phyloP scores from a whole-genome alignment of 2,888 invertebrate genomes.

The Synergus itoensis region DNA sequence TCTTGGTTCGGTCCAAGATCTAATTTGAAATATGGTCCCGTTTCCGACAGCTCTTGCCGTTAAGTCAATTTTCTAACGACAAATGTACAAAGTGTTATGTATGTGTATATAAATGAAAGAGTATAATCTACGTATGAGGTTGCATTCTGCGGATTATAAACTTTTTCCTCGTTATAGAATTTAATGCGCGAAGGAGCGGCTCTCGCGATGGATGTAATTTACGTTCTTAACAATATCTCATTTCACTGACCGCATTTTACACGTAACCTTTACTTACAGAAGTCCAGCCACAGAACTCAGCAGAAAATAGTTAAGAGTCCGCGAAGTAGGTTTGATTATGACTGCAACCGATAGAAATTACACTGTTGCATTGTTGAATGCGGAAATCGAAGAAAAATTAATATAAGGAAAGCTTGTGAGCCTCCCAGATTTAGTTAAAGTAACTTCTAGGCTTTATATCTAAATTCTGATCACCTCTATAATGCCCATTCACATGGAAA shows the following conservation, averaged over 20 bases:
- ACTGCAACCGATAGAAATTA: constrained; percentile 15
- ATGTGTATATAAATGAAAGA: not conserved
- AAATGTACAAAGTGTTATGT: constrained; percentile 5
- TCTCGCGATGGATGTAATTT: constrained; percentile 47
- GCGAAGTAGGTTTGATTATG: constrained; percentile 25
- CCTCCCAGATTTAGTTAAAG: not conserved
- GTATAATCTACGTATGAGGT: not conserved
- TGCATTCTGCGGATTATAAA: constrained; percentile 26
- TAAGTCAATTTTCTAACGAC: constrained; percentile 25
- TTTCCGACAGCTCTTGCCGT: constrained; percentile 18
- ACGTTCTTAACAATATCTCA: constrained; percentile 50
- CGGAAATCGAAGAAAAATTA: not conserved
- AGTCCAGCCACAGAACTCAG: constrained; percentile 25
- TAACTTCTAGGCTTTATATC: not conserved
- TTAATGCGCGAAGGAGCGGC: constrained; percentile 52
- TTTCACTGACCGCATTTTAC: constrained; percentile 40
- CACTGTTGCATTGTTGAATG: not conserved
- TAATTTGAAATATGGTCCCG: constrained; percentile 9
- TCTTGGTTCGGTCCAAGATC: not conserved
- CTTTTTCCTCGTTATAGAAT: constrained; percentile 42
- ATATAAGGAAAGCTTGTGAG: not conserved
- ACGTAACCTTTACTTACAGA: constrained; percentile 32
- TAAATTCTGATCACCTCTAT: not conserved
- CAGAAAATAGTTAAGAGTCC: constrained; percentile 34
- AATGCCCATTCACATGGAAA: constrained; percentile 10